Conservation (phyloP, 2,888 invertebrate genomes). For the Shargacucullia verbasci region DNA sequence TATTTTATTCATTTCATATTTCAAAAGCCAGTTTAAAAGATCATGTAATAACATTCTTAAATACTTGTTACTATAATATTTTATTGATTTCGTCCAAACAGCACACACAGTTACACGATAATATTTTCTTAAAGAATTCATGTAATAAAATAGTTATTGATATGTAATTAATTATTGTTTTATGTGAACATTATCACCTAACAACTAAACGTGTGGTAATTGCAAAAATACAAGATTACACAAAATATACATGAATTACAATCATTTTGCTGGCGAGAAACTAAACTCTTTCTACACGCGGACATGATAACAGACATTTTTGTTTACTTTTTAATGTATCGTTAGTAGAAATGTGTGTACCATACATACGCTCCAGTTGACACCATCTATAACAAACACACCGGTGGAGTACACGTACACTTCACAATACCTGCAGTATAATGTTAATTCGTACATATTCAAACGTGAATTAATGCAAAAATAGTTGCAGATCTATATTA, state of each 20-base stretch:
- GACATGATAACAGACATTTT: too few species aligned
- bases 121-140: constrained; percentile 22
- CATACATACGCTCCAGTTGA: too few species aligned
- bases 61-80: background rate
- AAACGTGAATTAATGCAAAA: constrained; percentile 44
- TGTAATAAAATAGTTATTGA: constrained; percentile 56
- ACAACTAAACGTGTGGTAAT: constrained; percentile 38
- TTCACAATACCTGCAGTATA: constrained; percentile 8
- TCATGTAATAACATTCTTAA: background rate
- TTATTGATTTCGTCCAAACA: constrained; percentile 15
- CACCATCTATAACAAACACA: too few species aligned
- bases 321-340: too few species aligned
- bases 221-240: constrained; percentile 40
- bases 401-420: too few species aligned
- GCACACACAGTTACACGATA: constrained; percentile 34
- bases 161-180: constrained; percentile 63
- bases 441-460: constrained; percentile 28
- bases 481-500: constrained; percentile 53
- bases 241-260: constrained; percentile 23
- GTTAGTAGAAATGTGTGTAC: too few species aligned
- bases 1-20: constrained; percentile 11
- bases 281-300: too few species aligned
- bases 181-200: constrained; percentile 25
- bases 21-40: constrained; percentile 11
- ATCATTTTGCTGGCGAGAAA: too few species aligned